These are phyloP conservation scores for Sussaba pulchella DNA, from an alignment of 2,888 invertebrate genomes.

Conservation along the genomic window DNA sequence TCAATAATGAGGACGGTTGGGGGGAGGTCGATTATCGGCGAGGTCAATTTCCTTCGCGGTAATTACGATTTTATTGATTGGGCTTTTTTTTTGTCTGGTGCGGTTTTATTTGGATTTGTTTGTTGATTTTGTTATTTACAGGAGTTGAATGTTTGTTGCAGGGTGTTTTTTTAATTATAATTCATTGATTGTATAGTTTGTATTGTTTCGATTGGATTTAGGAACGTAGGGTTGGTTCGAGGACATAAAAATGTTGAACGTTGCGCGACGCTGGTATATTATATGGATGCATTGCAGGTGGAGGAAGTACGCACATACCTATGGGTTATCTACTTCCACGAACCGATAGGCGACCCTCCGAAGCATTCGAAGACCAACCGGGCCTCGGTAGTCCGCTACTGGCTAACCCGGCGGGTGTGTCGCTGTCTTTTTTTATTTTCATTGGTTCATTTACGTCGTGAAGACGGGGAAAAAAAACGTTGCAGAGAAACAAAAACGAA, in stretches of 20 bases:
- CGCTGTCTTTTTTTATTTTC: slow-evolving; percentile 41
- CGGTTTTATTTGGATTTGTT: not conserved
- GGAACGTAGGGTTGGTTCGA: not conserved
- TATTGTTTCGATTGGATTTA: too few relatives aligned
- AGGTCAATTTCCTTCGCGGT: slow-evolving; percentile 5
- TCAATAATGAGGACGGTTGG: slow-evolving; percentile 16
- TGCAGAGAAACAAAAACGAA: too few relatives aligned
- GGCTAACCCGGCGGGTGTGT: slow-evolving; percentile 44
- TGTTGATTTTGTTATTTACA: not conserved
- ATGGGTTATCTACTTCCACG: slow-evolving; percentile 31
- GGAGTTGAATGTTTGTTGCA: too few relatives aligned
- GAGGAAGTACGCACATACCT: slow-evolving; percentile 7
- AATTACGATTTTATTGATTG: slow-evolving; percentile 53
- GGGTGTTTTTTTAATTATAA: too few relatives aligned
- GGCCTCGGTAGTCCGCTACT: slow-evolving; percentile 50
- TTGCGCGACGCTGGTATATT: not conserved
- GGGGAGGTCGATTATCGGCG: not conserved
- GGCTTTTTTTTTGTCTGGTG: slow-evolving; percentile 1
- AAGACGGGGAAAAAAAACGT: too few relatives aligned
- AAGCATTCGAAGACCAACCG: slow-evolving; percentile 21
- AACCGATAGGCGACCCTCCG: slow-evolving; percentile 43
- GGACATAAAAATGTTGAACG: not conserved
- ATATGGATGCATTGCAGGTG: not conserved
- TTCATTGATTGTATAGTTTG: too few relatives aligned
- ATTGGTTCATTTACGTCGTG: slow-evolving; percentile 19